These are phyloP conservation scores for Eristalis intricaria DNA, from an alignment of 2,888 invertebrate species.

Conservation along the genomic window DNA sequence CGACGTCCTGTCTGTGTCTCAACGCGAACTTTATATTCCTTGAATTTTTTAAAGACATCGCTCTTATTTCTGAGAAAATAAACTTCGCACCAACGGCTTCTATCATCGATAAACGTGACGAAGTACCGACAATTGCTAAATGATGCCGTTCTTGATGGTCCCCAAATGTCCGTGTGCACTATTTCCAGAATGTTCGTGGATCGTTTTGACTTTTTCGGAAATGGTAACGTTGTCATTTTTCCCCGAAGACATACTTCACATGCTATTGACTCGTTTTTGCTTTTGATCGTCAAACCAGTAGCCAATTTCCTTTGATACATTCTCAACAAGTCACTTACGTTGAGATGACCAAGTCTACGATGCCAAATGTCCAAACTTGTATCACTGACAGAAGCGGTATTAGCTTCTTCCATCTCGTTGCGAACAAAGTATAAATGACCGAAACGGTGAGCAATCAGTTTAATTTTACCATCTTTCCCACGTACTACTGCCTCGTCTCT, in stretches of 20 bases:
- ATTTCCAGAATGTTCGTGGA: background rate
- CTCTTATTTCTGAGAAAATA: too few species aligned
- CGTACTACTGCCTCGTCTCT: too few species aligned
- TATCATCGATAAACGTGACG: slow-evolving; percentile 17
- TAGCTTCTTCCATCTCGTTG: background rate
- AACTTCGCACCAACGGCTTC: background rate
- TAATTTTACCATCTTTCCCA: too few species aligned
- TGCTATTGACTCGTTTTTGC: background rate
- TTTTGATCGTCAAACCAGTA: background rate
- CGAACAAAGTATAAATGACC: slow-evolving; percentile 29
- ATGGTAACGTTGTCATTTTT: background rate
- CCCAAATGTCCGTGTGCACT: background rate
- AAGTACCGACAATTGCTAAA: background rate
- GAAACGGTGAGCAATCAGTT: background rate
- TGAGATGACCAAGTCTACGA: background rate
- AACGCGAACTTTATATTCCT: background rate
- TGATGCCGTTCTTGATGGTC: background rate
- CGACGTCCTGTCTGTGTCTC: slow-evolving; percentile 4
- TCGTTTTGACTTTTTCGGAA: too few species aligned
- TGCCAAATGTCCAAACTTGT: slow-evolving; percentile 3
- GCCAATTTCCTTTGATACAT: background rate
- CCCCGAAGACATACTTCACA: too few species aligned
- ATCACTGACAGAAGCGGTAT: background rate
- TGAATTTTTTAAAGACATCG: too few species aligned
- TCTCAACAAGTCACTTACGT: background rate